These are phyloP conservation scores for Campylomormyrus tamandua DNA, from an alignment of 2,113 vertebrate species.

Conservation along the genomic window DNA sequence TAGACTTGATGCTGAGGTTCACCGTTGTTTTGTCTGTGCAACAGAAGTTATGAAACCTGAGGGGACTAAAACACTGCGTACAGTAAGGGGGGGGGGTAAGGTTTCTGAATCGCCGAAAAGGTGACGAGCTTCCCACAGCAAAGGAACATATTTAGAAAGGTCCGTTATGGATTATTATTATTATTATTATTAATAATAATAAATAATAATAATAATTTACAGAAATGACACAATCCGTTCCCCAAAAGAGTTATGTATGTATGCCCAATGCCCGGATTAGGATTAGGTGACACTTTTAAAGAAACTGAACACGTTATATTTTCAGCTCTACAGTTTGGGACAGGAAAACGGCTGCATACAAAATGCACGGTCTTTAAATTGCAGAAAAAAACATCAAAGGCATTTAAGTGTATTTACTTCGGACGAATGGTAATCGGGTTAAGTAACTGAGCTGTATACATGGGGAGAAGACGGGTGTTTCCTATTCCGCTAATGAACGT, in stretches of 20 bases:
- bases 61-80: neutral
- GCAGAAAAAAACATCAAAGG: neutral
- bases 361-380: neutral
- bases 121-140: neutral
- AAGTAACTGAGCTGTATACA: neutral
- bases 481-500: neutral
- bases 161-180: neutral
- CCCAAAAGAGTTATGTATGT: neutral
- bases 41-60: neutral
- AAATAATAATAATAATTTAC: neutral
- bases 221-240: neutral
- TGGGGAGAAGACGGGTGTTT: neutral
- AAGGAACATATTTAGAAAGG: neutral
- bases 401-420: neutral
- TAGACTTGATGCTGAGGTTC: slow-evolving; percentile 4
- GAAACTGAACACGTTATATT: neutral
- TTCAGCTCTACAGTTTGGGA: neutral
- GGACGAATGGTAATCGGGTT: neutral
- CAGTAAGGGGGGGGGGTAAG: neutral
- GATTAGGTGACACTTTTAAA: neutral
- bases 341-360: neutral
- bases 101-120: neutral
- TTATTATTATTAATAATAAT: too few relatives aligned
- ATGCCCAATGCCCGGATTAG: neutral
- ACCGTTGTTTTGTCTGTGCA: neutral